A percentile compares a stretch with the other conserved stretches of the same genome.
phyloP scores from a whole-genome alignment of 30 jellyfish, hydroid and myxozoan species.

The Turritopsis rubra region DNA sequence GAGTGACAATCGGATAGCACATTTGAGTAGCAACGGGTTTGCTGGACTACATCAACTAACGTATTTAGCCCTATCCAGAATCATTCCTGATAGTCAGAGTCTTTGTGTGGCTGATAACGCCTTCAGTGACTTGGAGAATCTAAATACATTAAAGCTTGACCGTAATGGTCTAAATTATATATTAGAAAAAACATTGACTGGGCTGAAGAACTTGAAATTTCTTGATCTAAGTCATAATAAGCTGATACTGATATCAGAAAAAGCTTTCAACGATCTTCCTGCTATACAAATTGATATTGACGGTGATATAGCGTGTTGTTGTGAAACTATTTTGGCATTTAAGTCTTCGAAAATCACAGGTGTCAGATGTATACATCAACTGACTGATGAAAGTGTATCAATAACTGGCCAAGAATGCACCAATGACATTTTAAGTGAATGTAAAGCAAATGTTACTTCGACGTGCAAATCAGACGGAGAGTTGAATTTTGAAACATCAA shows the following conservation, averaged over 20 bases:
- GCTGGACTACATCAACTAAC: not conserved
- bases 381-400: not conserved
- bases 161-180: not conserved
- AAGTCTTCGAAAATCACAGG: not conserved
- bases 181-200: not conserved
- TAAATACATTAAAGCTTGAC: not conserved
- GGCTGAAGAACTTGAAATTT: not conserved
- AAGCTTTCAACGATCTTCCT: not conserved
- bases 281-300: not conserved
- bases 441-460: not conserved
- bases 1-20: not conserved
- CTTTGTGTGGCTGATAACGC: not conserved
- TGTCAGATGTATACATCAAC: not conserved
- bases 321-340: not conserved
- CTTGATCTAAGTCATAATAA: not conserved
- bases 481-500: not conserved
- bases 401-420: not conserved
- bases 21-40: not conserved
- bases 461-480: not conserved
- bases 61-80: not conserved
- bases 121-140: not conserved
- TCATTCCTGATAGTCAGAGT: not conserved
- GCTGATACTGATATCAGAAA: not conserved
- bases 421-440: not conserved
- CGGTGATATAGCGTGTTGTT: not conserved